Conservation (phyloP, 23 tunicate genomes). For the Corella eumyota region DNA sequence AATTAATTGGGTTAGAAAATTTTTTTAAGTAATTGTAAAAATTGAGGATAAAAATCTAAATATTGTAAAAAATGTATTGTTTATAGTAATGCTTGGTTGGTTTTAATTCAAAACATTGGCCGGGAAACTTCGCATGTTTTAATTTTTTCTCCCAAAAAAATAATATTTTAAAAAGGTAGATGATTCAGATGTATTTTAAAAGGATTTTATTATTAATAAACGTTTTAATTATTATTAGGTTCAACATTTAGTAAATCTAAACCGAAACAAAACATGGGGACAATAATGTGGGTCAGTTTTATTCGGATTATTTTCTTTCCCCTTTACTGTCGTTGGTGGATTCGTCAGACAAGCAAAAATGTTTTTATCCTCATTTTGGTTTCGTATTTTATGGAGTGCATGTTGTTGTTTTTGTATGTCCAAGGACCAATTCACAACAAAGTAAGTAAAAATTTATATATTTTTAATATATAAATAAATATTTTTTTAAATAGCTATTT, state of each 20-base stretch:
- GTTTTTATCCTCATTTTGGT: slow-evolving; percentile 14
- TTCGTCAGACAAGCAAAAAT: slow-evolving; percentile 32
- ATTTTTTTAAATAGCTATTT: no score
- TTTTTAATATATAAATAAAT: no score
- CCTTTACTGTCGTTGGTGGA: slow-evolving; percentile 62
- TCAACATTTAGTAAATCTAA: slow-evolving; percentile 84
- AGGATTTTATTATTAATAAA: no score
- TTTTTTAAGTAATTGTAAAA: no score
- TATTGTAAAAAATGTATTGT: no score
- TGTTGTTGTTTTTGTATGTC: no score
- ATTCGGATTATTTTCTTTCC: slow-evolving; percentile 47
- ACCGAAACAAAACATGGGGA: slow-evolving; percentile 34
- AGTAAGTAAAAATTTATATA: no score
- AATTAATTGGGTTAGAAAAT: not conserved
- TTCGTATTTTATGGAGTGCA: slow-evolving; percentile 36
- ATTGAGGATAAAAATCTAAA: no score
- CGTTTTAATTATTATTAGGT: slow-evolving; percentile 4
- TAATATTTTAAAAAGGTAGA: no score
- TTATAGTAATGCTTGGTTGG: no score
- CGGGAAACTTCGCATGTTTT: not conserved
- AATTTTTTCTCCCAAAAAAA: not conserved
- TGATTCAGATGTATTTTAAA: no score
- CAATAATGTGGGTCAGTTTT: slow-evolving; percentile 21
- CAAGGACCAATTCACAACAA: no score
- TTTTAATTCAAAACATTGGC: not conserved